phyloP scores from a whole-genome alignment of 2,113 vertebrate genomes.

The Cettia cetti region DNA sequence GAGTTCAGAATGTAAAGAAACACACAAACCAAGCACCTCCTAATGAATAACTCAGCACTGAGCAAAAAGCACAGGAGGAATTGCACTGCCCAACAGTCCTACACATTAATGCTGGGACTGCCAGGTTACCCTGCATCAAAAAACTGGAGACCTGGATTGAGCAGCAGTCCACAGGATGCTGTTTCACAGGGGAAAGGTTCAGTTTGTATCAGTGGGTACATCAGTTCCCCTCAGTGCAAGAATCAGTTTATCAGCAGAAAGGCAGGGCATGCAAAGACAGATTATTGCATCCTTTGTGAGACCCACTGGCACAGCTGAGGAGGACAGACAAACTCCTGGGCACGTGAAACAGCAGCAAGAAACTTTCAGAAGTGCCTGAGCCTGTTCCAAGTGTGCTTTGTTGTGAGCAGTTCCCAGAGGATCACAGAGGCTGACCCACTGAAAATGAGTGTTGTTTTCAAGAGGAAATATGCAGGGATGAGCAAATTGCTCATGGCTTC shows the following conservation, averaged over 20 bases:
- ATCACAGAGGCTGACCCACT: background rate
- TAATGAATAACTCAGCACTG: background rate
- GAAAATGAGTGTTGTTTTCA: background rate
- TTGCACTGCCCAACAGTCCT: rapidly evolving
- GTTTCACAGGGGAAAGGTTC: background rate
- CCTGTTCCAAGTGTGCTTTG: rapidly evolving
- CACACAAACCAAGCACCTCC: background rate
- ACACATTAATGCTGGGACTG: rapidly evolving
- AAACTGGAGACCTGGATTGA: background rate
- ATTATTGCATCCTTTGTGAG: rapidly evolving
- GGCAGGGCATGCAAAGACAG: background rate
- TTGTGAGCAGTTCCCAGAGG: background rate
- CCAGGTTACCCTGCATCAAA: background rate
- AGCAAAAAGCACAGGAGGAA: background rate
- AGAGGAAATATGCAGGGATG: background rate
- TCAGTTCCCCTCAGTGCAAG: background rate
- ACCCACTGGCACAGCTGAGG: background rate
- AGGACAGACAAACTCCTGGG: background rate
- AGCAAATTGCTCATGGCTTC: background rate
- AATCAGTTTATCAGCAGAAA: background rate
- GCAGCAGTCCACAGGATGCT: background rate
- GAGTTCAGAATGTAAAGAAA: background rate
- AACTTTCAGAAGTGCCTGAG: background rate
- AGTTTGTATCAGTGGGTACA: background rate
- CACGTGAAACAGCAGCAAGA: background rate